Evolutionary conservation across 1,140 invertebrate species (phyloP), one percentile per base, ranked within the genome.

Genomic region (Harpegnathos saltator): DNA sequence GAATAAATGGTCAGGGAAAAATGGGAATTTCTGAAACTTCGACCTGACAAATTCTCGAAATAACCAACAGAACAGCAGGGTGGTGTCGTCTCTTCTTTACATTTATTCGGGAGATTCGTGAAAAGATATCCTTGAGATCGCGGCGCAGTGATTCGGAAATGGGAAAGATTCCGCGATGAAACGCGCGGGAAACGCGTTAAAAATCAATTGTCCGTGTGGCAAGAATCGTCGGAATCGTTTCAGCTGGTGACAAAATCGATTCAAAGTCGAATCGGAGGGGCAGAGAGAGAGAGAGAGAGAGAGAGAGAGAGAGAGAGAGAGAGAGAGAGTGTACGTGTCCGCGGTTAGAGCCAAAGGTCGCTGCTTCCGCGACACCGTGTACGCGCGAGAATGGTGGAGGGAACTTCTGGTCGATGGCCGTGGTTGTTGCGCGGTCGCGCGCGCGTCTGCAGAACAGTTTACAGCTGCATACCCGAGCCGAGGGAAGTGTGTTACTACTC

Each of bases 401-500:
- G 65, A 83, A 71, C 69, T 84, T 44, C 74, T 87, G 85, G 86
- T 88, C 86, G 86, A 88, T 88, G 85, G 69, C 85, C 85, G 82
- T 84, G 85, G 85, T 74, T 83, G 74, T n/a, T n/a, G n/a, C n/a
- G n/a, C n/a, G n/a, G n/a, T n/a, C 44, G 52, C 50, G 52, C 82
- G 81, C 72, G 81, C 72, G 81, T 82, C 81, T 65, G 69, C 83
- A 71, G 58, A 87, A 81, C 75, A 82, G 82, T 87, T 88, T 85
- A 87, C 82, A 81, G 80, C 75, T 85, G 77, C 72, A 82, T 83
- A 74, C 63, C 62, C 86, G 65, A 77, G 73, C 78, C 24, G 61
- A n/a, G 77, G 68, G 86, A 88, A 87, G 83, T 88, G 83, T 88
- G 86, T 88, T 87, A 85, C 87, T 88, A 88, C 72, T 82, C 82